Base-by-base conservation (phyloP, 92 coral and sea anemone genomes). In the Zoanthus gigantus region DNA sequence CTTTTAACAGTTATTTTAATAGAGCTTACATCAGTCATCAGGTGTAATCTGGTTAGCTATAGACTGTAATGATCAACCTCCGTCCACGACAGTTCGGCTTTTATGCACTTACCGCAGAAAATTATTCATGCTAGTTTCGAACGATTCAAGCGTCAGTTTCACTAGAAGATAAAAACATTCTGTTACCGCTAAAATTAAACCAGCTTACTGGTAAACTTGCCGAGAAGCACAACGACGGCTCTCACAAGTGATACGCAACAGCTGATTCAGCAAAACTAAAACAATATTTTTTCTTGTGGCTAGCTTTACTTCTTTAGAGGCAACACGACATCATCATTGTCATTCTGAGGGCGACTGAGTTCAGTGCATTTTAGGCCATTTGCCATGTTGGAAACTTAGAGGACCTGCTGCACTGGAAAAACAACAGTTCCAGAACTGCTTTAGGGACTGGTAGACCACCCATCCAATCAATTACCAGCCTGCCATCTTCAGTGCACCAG, bases 111-210 rank as follows among this genome's bases (percentile, higher is more conserved):
- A 45, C 31, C 83, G 68, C 58, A 54, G 58, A 17, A 78, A 23
- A 23, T 23, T 23, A 23, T 23, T 23, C 23, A 23, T 78, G 63
- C 56, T 78, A 78, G 68, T 78, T 78, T 9, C 83, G 83, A 5
- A 50, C 71, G 71, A 78, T 78, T 78, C 68, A 78, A 78, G 83
- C 83, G 53, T 78, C 83, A 78, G 67, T 78, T 47, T 78, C 83
- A 47, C 83, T 78, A 23, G 68, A 78, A 78, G 83, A 78, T 78
- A 50, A 54, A 54, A 54, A 79, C 73, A 58, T 79, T 79, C 85
- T 79, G 69, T 79, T 79, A 79, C 85, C 72, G 32, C 85, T 79
- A 32, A 79, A 79, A 61, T 79, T 79, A 79, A 79, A 79, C 54
- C 61, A 54, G 61, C 61, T 54, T 54, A 16, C 61, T 54, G 61